Conservation (phyloP, 2,797 vertebrate species). For the Gallirallus australis region DNA sequence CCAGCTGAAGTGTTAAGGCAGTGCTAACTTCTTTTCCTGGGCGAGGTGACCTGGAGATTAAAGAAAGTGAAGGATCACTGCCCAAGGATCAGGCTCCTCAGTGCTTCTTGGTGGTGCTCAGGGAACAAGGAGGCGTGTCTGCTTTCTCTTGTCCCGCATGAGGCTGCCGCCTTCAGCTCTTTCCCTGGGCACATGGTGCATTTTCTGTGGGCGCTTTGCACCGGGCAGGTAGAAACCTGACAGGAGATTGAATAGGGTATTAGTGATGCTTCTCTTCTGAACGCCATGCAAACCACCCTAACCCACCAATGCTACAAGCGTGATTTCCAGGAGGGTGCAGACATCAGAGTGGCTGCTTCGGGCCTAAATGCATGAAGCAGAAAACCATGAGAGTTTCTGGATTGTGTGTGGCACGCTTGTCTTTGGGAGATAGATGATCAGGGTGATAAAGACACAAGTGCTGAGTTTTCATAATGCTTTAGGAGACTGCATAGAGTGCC, state of each 20-base stretch:
- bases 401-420: neutral
- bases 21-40: neutral
- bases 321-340: neutral
- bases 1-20: neutral
- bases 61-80: accelerated
- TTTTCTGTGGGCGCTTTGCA: neutral
- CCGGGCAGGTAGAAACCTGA: too few species aligned
- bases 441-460: neutral
- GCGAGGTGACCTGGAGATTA: neutral
- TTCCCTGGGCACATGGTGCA: accelerated
- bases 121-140: neutral
- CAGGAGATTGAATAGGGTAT: accelerated
- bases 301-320: accelerated
- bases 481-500: neutral
- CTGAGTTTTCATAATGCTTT: accelerated
- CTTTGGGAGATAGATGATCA: neutral
- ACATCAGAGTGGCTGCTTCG: neutral
- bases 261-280: accelerated
- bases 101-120: neutral
- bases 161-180: accelerated
- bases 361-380: neutral
- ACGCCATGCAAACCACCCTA: accelerated
- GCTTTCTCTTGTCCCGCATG: neutral
- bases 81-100: neutral
- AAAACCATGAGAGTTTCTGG: neutral